phyloP scores from a whole-genome alignment of 1,140 invertebrate genomes.

The Drosophila sproati region DNA sequence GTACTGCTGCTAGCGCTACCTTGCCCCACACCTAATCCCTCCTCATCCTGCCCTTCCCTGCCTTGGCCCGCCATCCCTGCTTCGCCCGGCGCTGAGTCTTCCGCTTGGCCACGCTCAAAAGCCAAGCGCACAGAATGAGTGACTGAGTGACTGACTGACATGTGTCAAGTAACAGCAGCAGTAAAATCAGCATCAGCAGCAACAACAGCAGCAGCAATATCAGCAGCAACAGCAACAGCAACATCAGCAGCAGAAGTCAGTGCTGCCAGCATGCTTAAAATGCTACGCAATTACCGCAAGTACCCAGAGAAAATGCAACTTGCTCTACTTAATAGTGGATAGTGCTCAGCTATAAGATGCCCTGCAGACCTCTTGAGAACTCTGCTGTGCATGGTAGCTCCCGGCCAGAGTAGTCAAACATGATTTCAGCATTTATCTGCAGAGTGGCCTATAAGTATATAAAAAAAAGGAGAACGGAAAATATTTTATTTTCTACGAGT shows the following conservation, averaged over 20 bases:
- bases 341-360: slow-evolving; percentile 45
- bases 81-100: slow-evolving; percentile 17
- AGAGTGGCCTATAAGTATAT: not conserved
- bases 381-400: not conserved
- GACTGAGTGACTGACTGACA: slow-evolving; percentile 67
- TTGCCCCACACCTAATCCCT: no score
- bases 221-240: slow-evolving; percentile 33
- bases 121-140: slow-evolving; percentile 55
- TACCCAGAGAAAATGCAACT: slow-evolving; percentile 45
- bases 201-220: slow-evolving; percentile 40
- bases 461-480: not conserved
- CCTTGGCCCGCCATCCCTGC: not conserved
- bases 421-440: not conserved
- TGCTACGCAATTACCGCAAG: slow-evolving; percentile 75
- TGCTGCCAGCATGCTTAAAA: slow-evolving; percentile 62
- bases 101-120: slow-evolving; percentile 34
- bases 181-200: slow-evolving; percentile 23
- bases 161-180: slow-evolving; percentile 75
- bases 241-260: slow-evolving; percentile 21
- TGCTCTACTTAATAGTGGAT: not conserved
- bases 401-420: not conserved
- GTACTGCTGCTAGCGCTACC: not conserved
- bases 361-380: slow-evolving; percentile 10
- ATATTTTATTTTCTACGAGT: no score
- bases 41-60: not conserved